Conservation (phyloP, 2,797 vertebrate genomes). For the Smutsia temminckii region DNA sequence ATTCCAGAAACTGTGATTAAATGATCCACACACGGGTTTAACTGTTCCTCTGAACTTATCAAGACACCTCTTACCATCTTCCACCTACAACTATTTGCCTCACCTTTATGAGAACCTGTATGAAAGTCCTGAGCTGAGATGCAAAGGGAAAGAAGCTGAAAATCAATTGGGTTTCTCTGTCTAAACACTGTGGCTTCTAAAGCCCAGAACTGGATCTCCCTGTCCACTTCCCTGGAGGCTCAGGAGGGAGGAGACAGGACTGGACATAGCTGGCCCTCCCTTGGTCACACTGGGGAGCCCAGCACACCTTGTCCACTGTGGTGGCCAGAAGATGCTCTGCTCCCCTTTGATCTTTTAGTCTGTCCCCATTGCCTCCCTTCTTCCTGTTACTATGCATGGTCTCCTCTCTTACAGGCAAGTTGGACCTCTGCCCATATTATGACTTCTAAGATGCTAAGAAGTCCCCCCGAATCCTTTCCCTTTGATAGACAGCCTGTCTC, state of each 20-base stretch:
- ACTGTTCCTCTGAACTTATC: constrained; percentile 85
- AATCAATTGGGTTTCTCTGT: constrained; percentile 38
- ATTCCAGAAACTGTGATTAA: constrained; percentile 85
- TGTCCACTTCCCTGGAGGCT: neutral
- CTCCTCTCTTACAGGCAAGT: neutral
- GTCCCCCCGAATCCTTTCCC: neutral
- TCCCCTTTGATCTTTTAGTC: neutral
- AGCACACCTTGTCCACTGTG: neutral
- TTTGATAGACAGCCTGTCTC: neutral
- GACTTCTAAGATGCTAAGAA: constrained; percentile 28
- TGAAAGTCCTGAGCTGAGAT: constrained; percentile 70
- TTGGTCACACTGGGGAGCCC: neutral
- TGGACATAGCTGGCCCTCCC: neutral
- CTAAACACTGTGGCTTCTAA: constrained; percentile 50
- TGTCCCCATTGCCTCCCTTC: neutral
- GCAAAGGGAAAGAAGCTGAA: constrained; percentile 77
- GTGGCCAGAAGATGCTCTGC: neutral
- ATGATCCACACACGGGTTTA: constrained; percentile 83
- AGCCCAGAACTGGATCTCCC: neutral
- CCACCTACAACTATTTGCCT: constrained; percentile 77
- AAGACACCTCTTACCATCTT: constrained; percentile 78
- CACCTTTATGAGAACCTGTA: constrained; percentile 76
- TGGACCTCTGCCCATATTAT: neutral
- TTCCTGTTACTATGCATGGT: neutral
- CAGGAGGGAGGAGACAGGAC: neutral